These are phyloP conservation scores for Sarcoramphus papa DNA, from an alignment of 2,797 vertebrate genomes.

Conservation along the genomic window DNA sequence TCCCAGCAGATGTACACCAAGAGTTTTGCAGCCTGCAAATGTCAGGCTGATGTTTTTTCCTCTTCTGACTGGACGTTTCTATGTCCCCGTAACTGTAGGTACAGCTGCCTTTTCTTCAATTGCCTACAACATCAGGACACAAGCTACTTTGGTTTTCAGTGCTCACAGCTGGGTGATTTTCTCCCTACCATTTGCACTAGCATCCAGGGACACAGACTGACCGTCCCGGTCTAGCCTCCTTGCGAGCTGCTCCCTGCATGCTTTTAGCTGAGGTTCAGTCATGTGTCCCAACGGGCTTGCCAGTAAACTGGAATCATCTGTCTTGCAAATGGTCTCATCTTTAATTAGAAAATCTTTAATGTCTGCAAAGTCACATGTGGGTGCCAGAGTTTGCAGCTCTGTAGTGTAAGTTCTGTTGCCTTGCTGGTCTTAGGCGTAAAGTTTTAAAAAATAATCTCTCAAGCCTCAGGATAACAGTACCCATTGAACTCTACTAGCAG, in stretches of 20 bases:
- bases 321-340: slow-evolving; percentile 27
- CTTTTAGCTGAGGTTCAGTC: not conserved
- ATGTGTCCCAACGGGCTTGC: not conserved
- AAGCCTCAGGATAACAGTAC: not conserved
- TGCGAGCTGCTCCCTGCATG: not conserved
- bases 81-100: not conserved
- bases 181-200: not conserved
- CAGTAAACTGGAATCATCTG: slow-evolving; percentile 35
- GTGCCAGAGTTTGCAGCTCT: slow-evolving; percentile 32
- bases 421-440: not conserved
- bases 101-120: not conserved
- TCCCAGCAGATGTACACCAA: not conserved
- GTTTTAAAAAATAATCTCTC: not conserved
- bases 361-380: slow-evolving; percentile 9
- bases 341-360: slow-evolving; percentile 53
- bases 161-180: not conserved
- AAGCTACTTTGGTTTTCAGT: not conserved
- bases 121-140: not conserved
- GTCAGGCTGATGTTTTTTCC: not conserved
- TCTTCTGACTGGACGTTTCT: not conserved
- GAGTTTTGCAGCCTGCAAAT: not conserved
- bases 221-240: not conserved
- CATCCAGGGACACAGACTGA: not conserved
- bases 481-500: not conserved
- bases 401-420: not conserved